A percentile compares a stretch with the other conserved stretches of the same genome.
Conservation (phyloP, 92 coral and sea anemone genomes). For the Epizoanthus ramosus region DNA sequence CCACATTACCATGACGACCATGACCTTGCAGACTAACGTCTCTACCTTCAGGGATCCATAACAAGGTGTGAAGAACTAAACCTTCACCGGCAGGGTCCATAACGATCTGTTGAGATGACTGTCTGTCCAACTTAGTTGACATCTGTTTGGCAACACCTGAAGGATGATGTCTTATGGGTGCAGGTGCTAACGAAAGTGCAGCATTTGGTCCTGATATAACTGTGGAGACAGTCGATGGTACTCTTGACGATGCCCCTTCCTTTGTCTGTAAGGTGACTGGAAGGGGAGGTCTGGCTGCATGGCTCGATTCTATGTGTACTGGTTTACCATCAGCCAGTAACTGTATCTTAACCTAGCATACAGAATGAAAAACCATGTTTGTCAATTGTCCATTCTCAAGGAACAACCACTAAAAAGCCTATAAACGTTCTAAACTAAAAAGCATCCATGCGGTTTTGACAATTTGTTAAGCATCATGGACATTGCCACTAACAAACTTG, state of each 20-base stretch:
- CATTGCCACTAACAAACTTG: too few relatives aligned
- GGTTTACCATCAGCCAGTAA: conserved; percentile 74
- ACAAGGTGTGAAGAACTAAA: conserved; percentile 73
- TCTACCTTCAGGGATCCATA: conserved; percentile 96
- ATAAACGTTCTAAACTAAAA: too few relatives aligned
- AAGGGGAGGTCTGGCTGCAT: conserved; percentile 51
- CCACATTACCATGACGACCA: conserved; percentile 44
- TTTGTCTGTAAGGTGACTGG: conserved; percentile 17
- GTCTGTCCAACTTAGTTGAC: background rate
- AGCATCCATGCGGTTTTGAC: too few relatives aligned
- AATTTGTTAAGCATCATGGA: too few relatives aligned
- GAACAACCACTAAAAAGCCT: too few relatives aligned
- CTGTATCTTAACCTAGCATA: conserved; percentile 65
- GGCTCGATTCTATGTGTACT: conserved; percentile 44
- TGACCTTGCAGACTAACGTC: conserved; percentile 54
- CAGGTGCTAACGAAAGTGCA: conserved; percentile 2
- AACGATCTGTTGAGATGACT: background rate
- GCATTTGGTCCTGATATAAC: background rate
- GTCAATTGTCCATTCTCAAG: background rate
- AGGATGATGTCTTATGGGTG: conserved; percentile 36
- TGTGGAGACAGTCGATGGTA: background rate
- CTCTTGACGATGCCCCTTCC: background rate
- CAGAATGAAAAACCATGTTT: background rate
- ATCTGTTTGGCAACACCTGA: background rate
- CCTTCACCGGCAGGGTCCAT: conserved; percentile 43